Conservation (phyloP, 2,797 vertebrate genomes). For the Enteromius treurensis region DNA sequence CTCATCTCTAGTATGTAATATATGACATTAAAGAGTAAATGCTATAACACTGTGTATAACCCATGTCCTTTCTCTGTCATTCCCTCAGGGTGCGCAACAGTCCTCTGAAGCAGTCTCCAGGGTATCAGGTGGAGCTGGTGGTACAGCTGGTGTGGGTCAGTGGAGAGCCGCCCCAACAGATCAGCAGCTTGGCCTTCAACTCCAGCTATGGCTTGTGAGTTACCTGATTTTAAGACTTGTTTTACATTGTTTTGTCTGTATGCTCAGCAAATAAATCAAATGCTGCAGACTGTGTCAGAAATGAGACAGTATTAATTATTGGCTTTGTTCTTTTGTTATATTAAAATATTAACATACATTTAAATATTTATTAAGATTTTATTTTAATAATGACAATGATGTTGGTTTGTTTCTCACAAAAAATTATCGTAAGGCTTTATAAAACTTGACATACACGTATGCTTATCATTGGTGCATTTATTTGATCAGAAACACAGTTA, state of each 20-base stretch:
- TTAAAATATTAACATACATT: background rate
- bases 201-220: conserved; percentile 92
- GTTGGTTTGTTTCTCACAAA: background rate
- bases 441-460: background rate
- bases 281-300: background rate
- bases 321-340: background rate
- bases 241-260: background rate
- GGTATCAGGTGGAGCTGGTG: conserved; percentile 95
- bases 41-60: background rate
- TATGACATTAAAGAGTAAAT: background rate
- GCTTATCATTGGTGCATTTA: background rate
- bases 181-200: conserved; percentile 94
- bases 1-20: background rate
- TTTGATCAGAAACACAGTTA: background rate
- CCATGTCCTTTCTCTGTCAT: background rate
- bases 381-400: background rate
- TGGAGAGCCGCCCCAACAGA: conserved; percentile 96
- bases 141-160: conserved; percentile 97
- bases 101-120: conserved; percentile 94
- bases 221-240: conserved; percentile 21
- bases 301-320: background rate
- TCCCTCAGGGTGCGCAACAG: conserved; percentile 89
- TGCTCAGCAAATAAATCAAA: background rate
- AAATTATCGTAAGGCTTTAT: background rate
- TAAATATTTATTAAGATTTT: background rate